Evolutionary conservation across 2,797 vertebrate genomes (phyloP), one percentile per base, ranked within the genome.

Genomic region (Rhabdophis nuchalis): DNA sequence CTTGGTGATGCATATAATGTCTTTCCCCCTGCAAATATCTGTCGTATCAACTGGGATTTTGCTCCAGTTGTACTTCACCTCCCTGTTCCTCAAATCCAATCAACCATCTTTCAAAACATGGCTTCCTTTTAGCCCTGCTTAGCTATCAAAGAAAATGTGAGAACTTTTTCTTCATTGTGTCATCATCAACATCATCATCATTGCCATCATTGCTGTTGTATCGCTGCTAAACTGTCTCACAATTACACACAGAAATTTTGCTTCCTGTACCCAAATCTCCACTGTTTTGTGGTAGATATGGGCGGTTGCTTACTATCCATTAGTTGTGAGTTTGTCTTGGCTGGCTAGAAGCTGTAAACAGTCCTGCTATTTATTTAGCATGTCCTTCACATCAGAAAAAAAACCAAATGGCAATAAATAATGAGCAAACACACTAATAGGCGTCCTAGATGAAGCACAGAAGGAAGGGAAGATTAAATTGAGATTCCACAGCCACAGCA

Each of bases 151-250:
- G 50, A 46, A 89, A 5, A 36, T 41, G 56, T 68, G 64, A 85
- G 56, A 3, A 2, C 7, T 87, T 29, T 29, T 50, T 27, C 12
- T n/a, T 25, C 23, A 27, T 52, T 11, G 6, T 23, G 64, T 90
- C 52, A 36, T 87, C 41, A 32, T n/a, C 18, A 5, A 52, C 53
- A 85, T 90, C 68, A 20, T 52, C 53, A 85, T 90, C 68, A 20
- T 52, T 58, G 72, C 18, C 77, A 16, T 27, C 52, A 1, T 29
- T 52, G 86, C 90, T 68, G 27, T 32, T 58, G 57, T 27, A 86
- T 50, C 29, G 87, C 86, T 13, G 32, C 77, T 85, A 91, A 82
- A 92, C 92, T 64, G 23, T n/a, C 92, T 89, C 64, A 93, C 90
- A 94, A 85, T 85, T 90, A 85, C 41, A 27, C 32, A 0, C 56